A percentile compares a stretch with the other conserved stretches of the same genome.
phyloP scores from a whole-genome alignment of 2,797 vertebrate species.

The Sphenopsis melanotis region DNA sequence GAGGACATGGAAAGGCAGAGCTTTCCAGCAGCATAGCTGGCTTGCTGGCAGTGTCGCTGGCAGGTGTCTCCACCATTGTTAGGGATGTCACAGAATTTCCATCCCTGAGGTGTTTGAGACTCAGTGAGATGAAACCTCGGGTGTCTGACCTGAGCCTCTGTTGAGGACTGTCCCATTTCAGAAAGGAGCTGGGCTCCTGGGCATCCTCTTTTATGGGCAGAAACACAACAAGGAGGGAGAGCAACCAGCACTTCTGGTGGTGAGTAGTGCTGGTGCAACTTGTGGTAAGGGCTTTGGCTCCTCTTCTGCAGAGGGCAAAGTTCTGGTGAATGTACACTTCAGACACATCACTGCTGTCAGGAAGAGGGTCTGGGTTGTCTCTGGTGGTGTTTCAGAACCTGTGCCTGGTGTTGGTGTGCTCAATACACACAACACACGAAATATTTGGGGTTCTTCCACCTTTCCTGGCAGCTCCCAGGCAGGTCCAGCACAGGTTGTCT shows the following conservation, averaged over 20 bases:
- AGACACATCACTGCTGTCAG: not conserved
- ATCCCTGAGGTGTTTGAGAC: not conserved
- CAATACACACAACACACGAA: too few relatives aligned
- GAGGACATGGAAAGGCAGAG: too few relatives aligned
- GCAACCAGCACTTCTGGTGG: not conserved
- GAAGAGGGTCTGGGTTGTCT: not conserved
- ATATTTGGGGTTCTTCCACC: not conserved
- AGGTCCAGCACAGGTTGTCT: not conserved
- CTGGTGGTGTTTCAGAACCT: not conserved
- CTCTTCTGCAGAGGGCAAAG: not conserved
- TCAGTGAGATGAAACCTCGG: not conserved
- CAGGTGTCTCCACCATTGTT: too few relatives aligned
- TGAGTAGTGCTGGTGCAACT: not conserved
- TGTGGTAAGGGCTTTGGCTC: not conserved
- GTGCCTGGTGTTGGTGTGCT: not conserved
- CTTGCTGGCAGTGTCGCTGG: not conserved
- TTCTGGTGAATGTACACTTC: not conserved
- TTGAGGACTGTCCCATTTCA: accelerated
- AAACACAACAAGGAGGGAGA: not conserved
- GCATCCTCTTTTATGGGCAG: not conserved
- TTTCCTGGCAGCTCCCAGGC: not conserved
- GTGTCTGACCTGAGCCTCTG: not conserved
- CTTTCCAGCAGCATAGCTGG: not conserved
- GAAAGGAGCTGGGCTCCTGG: not conserved
- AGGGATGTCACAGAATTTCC: not conserved